Conservation (phyloP, 2,113 vertebrate genomes). For the Toxostoma redivivum region DNA sequence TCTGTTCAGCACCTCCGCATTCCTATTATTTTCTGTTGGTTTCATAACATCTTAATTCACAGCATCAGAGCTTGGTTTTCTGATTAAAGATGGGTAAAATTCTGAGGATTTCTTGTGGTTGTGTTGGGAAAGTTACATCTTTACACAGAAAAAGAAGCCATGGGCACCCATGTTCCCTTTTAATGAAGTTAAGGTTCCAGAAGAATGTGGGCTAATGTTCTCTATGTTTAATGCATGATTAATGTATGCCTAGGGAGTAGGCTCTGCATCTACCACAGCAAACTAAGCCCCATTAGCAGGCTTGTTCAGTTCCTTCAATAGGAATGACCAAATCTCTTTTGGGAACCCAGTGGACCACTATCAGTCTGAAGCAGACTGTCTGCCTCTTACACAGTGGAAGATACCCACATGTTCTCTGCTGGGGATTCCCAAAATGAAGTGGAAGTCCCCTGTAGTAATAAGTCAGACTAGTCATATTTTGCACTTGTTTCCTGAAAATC, state of each 20-base stretch:
- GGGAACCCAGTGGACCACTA: not conserved
- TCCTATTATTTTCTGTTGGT: conserved; percentile 47
- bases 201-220: not conserved
- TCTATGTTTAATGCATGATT: not conserved
- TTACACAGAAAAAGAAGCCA: not conserved
- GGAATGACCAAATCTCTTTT: not conserved
- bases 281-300: not conserved
- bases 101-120: not conserved
- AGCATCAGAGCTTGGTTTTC: conserved; percentile 26
- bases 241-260: not conserved
- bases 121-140: not conserved
- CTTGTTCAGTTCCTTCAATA: not conserved
- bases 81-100: conserved; percentile 55
- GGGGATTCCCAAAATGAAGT: not conserved
- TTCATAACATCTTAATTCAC: conserved; percentile 49
- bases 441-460: not conserved
- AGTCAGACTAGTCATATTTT: not conserved
- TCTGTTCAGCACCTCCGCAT: not conserved
- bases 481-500: not conserved
- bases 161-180: not conserved
- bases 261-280: not conserved
- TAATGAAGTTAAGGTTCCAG: not conserved
- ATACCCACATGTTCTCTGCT: not conserved
- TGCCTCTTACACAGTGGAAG: not conserved
- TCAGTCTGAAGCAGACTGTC: not conserved